Base-by-base conservation (phyloP, 2,113 vertebrate species). In the Eurystomus gularis region DNA sequence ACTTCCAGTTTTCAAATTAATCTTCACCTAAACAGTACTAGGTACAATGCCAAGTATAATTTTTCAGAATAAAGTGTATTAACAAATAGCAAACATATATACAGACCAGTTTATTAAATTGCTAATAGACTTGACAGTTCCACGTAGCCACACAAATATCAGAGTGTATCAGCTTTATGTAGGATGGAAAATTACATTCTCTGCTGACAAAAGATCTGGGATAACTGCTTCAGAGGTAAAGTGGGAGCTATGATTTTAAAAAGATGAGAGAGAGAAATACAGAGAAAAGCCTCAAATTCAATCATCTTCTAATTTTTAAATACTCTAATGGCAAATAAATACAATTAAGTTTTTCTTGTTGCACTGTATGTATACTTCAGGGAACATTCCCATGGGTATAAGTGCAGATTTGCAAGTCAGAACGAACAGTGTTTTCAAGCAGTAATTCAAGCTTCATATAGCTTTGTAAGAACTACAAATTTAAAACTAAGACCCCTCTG, bases 351-450 rank as follows among this genome's bases (percentile, higher is more conserved):
- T 90, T 68, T 90, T 57, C 86, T 83, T 76, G 25, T 12, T 72
- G 58, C 2, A 64, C 10, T 17, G 39, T 25, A 39, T 7, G 0
- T 24, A n/a, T 5, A 23, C 13, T 52, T 57, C 19, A 51, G 26
- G 14, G 17, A 23, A 55, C 8, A 20, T 25, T 85, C 8, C 19
- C 31, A 79, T 0, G 1, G 10, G 26, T 40, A 2, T 19, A 76
- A 60, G 17, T 65, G 13, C 24, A 69, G 86, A 84, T 68, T 29
- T 46, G 10, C 35, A 78, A 71, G 44, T n/a, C 24, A 39, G 6
- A 24, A 12, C 0, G 0, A 90, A 54, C 5, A 60, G 9, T 11
- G 31, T 72, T 44, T 66, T 62, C n/a, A n/a, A 17, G 12, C 20
- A 40, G 25, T 52, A 75, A 71, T 20, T 49, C 31, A 66, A n/a